Evolutionary conservation across 1,140 invertebrate genomes (phyloP).

Genomic region (Tenebrio molitor): DNA sequence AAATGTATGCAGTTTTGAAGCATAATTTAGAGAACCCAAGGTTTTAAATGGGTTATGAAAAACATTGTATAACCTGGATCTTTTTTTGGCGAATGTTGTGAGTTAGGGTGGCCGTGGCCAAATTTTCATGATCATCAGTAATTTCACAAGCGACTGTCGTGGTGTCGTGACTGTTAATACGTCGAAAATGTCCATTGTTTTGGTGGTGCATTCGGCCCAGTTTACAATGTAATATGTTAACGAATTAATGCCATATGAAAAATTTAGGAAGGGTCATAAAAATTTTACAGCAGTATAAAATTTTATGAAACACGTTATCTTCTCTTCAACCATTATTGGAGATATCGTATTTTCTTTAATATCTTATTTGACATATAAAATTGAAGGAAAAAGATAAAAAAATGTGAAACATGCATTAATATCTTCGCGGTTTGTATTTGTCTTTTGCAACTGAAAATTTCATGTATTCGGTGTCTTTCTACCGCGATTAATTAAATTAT

Average conservation of each 20-base stretch:
- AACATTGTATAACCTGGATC: too few species aligned
- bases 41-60: too few species aligned
- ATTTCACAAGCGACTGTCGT: constrained; percentile 24
- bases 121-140: not conserved
- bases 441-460: constrained; percentile 21
- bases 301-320: constrained; percentile 45
- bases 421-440: constrained; percentile 6
- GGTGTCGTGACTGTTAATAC: constrained; percentile 13
- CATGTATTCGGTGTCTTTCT: too few species aligned
- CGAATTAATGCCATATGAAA: constrained; percentile 38
- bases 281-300: constrained; percentile 44
- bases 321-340: constrained; percentile 39
- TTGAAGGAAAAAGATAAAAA: constrained; percentile 30
- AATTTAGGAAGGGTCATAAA: constrained; percentile 36
- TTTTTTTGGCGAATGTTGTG: too few species aligned
- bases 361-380: constrained; percentile 34
- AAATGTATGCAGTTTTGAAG: too few species aligned
- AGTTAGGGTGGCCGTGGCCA: too few species aligned
- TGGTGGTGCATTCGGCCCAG: constrained; percentile 22
- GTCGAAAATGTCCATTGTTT: constrained; percentile 25
- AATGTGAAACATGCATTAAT: constrained; percentile 37
- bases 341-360: constrained; percentile 38
- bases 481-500: constrained; percentile 15
- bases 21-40: too few species aligned
- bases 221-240: constrained; percentile 40